Evolutionary conservation across 2,797 vertebrate species (phyloP).

Genomic region (Brachyalestes nurse): DNA sequence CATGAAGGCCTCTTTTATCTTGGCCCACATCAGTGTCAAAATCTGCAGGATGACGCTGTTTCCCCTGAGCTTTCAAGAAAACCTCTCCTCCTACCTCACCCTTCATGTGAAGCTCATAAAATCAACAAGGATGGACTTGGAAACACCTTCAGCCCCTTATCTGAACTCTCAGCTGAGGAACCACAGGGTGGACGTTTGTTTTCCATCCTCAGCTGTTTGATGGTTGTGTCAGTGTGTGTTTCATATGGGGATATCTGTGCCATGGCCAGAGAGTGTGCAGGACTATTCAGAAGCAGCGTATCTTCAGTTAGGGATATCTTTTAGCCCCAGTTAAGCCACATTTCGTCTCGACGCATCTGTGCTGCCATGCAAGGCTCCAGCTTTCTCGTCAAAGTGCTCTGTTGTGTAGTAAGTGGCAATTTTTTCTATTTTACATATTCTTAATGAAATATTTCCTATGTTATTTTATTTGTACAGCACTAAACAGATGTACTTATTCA

Average conservation of each 20-base stretch:
- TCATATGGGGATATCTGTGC: neutral
- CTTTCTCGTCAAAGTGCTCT: slow-evolving; percentile 66
- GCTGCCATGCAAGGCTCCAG: slow-evolving; percentile 69
- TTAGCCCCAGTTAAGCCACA: neutral
- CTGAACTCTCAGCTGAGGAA: neutral
- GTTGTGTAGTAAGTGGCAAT: slow-evolving; percentile 75
- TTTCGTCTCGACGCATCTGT: slow-evolving; percentile 29
- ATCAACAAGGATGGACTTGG: neutral
- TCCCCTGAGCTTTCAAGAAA: slow-evolving; percentile 34
- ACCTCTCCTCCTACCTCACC: slow-evolving; percentile 28
- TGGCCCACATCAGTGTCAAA: slow-evolving; percentile 29
- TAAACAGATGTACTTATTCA: neutral
- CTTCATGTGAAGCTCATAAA: slow-evolving; percentile 48
- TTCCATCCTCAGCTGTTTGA: slow-evolving; percentile 12
- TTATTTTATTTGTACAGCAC: too few relatives aligned
- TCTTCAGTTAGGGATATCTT: neutral
- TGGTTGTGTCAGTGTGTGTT: neutral
- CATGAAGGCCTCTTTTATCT: slow-evolving; percentile 34
- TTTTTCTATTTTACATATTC: neutral
- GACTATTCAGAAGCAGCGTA: neutral
- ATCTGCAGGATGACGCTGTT: slow-evolving; percentile 26
- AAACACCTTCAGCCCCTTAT: neutral
- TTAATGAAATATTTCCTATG: neutral
- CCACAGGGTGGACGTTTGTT: slow-evolving; percentile 5
- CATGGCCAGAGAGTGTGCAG: slow-evolving; percentile 9